Conservation (phyloP, 37 sponge, comb jelly and placozoan genomes). For the Hormiphora californensis region DNA sequence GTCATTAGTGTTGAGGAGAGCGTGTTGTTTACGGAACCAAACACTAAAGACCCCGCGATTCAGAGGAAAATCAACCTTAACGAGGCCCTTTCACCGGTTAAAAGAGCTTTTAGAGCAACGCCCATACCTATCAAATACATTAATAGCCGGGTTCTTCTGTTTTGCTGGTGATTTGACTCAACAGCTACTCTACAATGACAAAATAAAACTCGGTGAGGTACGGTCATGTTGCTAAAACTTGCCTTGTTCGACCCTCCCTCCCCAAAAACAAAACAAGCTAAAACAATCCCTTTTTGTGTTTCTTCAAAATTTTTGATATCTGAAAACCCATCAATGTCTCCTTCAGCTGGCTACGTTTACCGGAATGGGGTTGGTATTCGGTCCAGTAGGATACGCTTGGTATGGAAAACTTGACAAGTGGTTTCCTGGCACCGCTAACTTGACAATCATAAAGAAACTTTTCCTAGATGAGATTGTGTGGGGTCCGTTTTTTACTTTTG, state of each 20-base stretch:
- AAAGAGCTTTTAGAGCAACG: no score
- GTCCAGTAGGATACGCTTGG: background rate
- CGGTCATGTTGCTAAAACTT: background rate
- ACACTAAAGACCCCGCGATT: no score
- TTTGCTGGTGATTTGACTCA: slow-evolving; percentile 48
- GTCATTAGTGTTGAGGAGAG: no score
- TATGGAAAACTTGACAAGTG: background rate
- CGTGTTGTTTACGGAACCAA: no score
- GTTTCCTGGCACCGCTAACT: slow-evolving; percentile 22
- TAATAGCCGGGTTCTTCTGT: slow-evolving; percentile 16
- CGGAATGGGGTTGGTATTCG: background rate
- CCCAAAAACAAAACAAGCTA: no score
- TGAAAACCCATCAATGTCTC: no score
- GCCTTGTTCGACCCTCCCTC: no score
- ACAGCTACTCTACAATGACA: background rate
- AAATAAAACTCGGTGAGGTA: slow-evolving; percentile 15
- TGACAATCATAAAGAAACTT: slow-evolving; percentile 16
- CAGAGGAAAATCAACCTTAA: no score
- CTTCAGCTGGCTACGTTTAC: background rate
- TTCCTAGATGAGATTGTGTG: slow-evolving; percentile 1
- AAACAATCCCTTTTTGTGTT: no score
- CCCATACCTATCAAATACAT: no score
- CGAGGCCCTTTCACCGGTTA: no score
- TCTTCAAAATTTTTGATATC: no score
- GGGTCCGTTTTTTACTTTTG: background rate